Evolutionary conservation across 1,140 invertebrate genomes (phyloP).

Genomic region (Ostrea edulis): DNA sequence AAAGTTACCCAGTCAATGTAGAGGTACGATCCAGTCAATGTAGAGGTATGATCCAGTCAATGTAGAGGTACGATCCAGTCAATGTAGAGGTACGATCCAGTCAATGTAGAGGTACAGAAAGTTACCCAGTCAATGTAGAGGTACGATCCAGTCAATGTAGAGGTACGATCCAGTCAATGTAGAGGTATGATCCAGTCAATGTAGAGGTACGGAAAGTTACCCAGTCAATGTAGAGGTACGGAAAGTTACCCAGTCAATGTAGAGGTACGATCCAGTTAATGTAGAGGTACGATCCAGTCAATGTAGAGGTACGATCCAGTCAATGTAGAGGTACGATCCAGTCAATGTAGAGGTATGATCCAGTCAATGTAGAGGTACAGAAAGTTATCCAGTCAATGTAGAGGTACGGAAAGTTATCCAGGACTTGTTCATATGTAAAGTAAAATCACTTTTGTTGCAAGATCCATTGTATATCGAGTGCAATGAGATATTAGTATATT

Average conservation of each 20-base stretch:
- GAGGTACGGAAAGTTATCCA: background rate
- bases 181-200: no score
- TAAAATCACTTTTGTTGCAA: background rate
- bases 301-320: conserved; percentile 80
- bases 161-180: no score
- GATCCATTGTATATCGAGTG: background rate
- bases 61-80: conserved; percentile 80
- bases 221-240: conserved; percentile 79
- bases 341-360: no score
- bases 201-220: conserved; percentile 76
- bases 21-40: no score
- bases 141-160: no score
- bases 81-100: conserved; percentile 80
- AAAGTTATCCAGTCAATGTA: conserved; percentile 78
- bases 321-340: no score
- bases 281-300: conserved; percentile 81
- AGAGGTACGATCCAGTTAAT: no score
- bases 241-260: conserved; percentile 79
- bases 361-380: no score
- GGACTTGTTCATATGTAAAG: background rate
- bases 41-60: no score
- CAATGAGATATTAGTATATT: no score
- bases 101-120: conserved; percentile 66
- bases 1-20: conserved; percentile 79
- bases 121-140: conserved; percentile 79